Evolutionary conservation across 2,888 invertebrate species (phyloP).

Genomic region (Heteropelma amictum): DNA sequence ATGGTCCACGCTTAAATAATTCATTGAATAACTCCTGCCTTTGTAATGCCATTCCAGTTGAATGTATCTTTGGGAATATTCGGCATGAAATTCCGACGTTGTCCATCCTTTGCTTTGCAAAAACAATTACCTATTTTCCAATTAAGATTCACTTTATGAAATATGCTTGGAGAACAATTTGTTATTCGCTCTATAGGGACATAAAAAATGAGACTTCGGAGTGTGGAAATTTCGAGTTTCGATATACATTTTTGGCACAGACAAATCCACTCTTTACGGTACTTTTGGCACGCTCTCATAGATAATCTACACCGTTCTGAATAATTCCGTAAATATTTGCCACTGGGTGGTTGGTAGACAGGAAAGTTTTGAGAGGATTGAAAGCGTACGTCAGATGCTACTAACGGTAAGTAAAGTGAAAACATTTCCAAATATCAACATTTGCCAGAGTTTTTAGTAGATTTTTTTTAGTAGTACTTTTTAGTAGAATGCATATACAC

Average conservation of each 20-base stretch:
- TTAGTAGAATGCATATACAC: background rate
- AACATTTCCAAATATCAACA: conserved; percentile 45
- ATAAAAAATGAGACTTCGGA: no score
- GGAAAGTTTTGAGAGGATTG: conserved; percentile 9
- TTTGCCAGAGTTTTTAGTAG: conserved; percentile 37
- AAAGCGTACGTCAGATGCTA: conserved; percentile 28
- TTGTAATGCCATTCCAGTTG: no score
- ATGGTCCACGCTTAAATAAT: no score
- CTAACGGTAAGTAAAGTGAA: conserved; percentile 45
- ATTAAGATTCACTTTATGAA: no score
- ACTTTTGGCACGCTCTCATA: background rate
- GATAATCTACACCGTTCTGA: background rate
- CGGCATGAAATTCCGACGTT: no score
- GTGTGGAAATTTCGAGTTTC: background rate
- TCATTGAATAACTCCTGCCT: no score
- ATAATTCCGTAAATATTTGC: conserved; percentile 37
- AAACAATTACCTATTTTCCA: no score
- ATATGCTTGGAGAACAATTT: no score
- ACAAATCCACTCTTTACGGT: background rate
- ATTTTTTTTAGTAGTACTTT: no score
- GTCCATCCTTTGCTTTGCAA: no score
- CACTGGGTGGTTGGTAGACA: conserved; percentile 9
- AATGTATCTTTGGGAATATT: no score
- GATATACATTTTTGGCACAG: background rate
- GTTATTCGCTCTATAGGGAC: no score